phyloP scores from a whole-genome alignment of 2,113 vertebrate species.

The Ibidorhyncha struthersii region DNA sequence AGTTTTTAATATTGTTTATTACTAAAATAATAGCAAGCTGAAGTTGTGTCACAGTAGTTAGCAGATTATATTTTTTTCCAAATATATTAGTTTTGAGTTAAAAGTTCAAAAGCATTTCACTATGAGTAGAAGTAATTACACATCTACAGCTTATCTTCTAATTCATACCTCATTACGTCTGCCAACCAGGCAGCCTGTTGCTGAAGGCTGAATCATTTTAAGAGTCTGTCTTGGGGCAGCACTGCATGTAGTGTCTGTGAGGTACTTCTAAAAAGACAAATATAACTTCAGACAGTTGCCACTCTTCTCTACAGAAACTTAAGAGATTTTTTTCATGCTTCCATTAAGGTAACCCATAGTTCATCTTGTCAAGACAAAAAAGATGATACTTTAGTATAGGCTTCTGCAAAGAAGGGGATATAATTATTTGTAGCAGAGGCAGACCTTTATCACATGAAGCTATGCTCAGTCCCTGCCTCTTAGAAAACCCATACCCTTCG shows the following conservation, averaged over 20 bases:
- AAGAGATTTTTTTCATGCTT: background rate
- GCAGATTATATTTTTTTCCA: accelerated
- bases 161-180: conserved; percentile 80
- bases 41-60: background rate
- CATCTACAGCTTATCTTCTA: background rate
- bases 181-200: conserved; percentile 79
- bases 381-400: background rate
- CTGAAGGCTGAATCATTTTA: conserved; percentile 87
- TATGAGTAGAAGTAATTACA: background rate
- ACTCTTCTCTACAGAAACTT: background rate
- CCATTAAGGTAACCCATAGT: background rate
- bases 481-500: background rate
- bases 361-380: background rate
- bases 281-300: background rate
- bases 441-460: background rate
- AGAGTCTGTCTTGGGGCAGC: conserved; percentile 79
- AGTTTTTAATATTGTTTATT: background rate
- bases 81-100: background rate
- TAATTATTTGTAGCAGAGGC: background rate
- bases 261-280: conserved; percentile 75
- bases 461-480: background rate
- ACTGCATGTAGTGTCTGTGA: conserved; percentile 43
- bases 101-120: background rate
- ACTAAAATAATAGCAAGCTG: background rate
- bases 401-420: background rate